Percentiles rank a stretch among this genome's conserved stretches.
These are phyloP conservation scores for Scaptomyza flava DNA, from an alignment of 2,888 invertebrate species.

Conservation along the genomic window DNA sequence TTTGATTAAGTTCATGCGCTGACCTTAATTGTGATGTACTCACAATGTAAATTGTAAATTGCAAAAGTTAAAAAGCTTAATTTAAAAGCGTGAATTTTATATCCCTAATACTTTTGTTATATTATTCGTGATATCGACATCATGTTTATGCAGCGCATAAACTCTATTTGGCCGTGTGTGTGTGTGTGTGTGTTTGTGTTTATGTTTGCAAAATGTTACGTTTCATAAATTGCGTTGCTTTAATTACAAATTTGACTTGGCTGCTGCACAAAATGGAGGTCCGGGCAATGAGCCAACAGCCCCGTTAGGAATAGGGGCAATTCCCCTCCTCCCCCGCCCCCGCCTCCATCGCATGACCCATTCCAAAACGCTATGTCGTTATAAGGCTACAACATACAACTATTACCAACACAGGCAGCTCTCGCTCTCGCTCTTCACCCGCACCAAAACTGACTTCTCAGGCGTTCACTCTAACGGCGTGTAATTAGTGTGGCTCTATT, in stretches of 20 bases:
- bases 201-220: constrained; percentile 65
- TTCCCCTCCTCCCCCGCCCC: constrained; percentile 1
- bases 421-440: background rate
- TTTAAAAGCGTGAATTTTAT: background rate
- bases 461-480: constrained; percentile 77
- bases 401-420: background rate
- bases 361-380: constrained; percentile 32
- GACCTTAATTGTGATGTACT: constrained; percentile 11
- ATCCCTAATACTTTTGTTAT: background rate
- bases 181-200: constrained; percentile 6
- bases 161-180: constrained; percentile 6
- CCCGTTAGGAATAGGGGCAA: constrained; percentile 30
- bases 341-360: too few relatives aligned
- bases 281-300: constrained; percentile 52
- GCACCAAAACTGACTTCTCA: constrained; percentile 45
- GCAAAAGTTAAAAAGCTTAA: too few relatives aligned
- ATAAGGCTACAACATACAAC: constrained; percentile 11
- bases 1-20: constrained; percentile 47
- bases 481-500: constrained; percentile 80
- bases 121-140: constrained; percentile 4
- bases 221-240: constrained; percentile 78
- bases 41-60: background rate
- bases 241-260: constrained; percentile 77
- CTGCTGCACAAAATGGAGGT: constrained; percentile 44
- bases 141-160: constrained; percentile 33